Evolutionary conservation across 2,888 invertebrate genomes (phyloP), one percentile per base, ranked within the genome.

Genomic region (Mythimna loreyi): DNA sequence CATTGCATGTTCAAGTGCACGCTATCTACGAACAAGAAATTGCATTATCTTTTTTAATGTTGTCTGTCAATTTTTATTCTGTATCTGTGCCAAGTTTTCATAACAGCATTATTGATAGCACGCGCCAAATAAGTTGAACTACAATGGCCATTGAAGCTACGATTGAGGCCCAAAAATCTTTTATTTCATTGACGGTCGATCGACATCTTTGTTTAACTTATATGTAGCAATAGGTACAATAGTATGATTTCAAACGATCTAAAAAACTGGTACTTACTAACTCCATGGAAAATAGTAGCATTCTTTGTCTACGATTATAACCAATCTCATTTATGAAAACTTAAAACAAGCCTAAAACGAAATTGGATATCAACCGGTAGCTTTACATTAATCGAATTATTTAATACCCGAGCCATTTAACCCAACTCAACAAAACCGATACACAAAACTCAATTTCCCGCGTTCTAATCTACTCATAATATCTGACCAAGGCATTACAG

Each of bases 371-470:
- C 3, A 7, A 50, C 9, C 4, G 19, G 5, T 25, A 52, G 28
- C 9, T 19, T 52, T 9, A 9, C 1, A 8, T 13, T 52, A 52
- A 52, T 19, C 23, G 13, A 33, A 67, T 53, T 33, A 62, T 40
- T n/a, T 33, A 21, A 33, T n/a, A 36, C 13, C 23, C 6, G 25
- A 9, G 6, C 53, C 19, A 36, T 23, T 49, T 23, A 49, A 23
- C 49, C 49, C 11, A 25, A 45, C 13, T 19, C 23, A 58, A 52
- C 7, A 43, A 57, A 40, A 58, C 33, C 25, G 21, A 52, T 28
- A 60, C 47, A 28, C 52, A 53, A 60, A 64, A 60, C 36, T 49
- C 53, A 65, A 68, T 68, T 55, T 28, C 57, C 23, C 43, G 49
- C 52, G 11, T 8, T 49, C 13, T 50, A 55, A 64, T 69, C 68